A percentile compares a stretch with the other conserved stretches of the same genome.
Conservation (phyloP, 2,888 invertebrate genomes). For the Hypercompe scribonia region DNA sequence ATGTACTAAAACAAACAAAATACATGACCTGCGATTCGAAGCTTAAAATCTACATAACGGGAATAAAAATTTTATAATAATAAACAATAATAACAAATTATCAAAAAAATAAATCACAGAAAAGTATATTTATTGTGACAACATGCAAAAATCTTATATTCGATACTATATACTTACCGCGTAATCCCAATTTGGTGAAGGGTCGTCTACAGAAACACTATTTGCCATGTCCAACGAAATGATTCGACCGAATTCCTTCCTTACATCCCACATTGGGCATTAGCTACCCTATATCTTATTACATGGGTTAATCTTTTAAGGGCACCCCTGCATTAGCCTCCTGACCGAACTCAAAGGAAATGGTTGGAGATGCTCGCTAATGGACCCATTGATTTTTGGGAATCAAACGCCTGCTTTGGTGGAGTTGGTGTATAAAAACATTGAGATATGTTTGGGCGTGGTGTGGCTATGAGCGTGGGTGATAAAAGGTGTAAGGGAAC, state of each 20-base stretch:
- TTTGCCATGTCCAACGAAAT: conserved; percentile 56
- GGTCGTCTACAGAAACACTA: conserved; percentile 52
- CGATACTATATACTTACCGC: conserved; percentile 1
- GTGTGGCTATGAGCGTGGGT: conserved; percentile 14
- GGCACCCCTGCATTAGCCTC: conserved; percentile 76
- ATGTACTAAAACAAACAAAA: too few species aligned
- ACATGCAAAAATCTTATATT: background rate
- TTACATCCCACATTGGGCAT: conserved; percentile 53
- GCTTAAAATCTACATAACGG: too few species aligned
- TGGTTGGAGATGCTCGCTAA: conserved; percentile 71
- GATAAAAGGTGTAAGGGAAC: background rate
- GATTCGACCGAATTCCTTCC: conserved; percentile 56
- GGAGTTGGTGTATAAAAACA: conserved; percentile 58
- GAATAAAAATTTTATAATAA: too few species aligned
- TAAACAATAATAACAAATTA: background rate
- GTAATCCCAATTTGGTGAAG: conserved; percentile 27
- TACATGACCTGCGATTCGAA: too few species aligned
- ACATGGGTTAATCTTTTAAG: conserved; percentile 74
- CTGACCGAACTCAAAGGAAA: conserved; percentile 76
- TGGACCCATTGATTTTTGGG: conserved; percentile 77
- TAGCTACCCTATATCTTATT: conserved; percentile 66
- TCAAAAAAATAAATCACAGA: background rate
- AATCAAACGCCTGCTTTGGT: conserved; percentile 66
- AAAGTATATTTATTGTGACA: background rate
- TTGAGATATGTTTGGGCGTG: conserved; percentile 33